Percentiles rank a stretch among this genome's conserved stretches.
These are phyloP conservation scores for Frankliniella intonsa DNA, from an alignment of 2,888 invertebrate species.

Conservation along the genomic window DNA sequence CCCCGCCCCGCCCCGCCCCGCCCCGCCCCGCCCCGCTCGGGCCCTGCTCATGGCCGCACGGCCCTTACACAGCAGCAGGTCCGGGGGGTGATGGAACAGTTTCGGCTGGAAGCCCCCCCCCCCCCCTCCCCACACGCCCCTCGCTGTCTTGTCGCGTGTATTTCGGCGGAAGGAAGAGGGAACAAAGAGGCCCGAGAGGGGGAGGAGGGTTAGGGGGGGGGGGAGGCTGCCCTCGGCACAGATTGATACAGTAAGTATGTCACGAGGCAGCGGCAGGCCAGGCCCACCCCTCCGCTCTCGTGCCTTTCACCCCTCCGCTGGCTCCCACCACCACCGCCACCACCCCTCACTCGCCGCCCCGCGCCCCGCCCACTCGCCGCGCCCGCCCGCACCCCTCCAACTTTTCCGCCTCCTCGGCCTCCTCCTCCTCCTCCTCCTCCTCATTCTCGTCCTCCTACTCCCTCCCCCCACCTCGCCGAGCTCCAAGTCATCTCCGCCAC, in stretches of 20 bases:
- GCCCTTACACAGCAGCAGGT: background rate
- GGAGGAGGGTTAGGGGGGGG: background rate
- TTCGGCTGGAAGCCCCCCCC: background rate
- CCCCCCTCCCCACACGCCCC: background rate
- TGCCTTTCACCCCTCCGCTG: background rate
- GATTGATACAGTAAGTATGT: slow-evolving; percentile 25
- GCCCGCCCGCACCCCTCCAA: background rate
- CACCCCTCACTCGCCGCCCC: background rate
- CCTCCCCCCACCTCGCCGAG: background rate
- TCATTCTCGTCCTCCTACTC: background rate
- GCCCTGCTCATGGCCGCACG: no score
- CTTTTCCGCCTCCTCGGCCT: background rate
- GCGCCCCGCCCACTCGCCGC: background rate
- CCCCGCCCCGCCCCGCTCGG: background rate
- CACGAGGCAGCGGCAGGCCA: background rate
- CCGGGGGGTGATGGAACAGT: background rate
- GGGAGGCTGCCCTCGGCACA: slow-evolving; percentile 6
- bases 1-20: background rate
- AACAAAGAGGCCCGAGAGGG: background rate
- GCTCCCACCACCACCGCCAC: background rate
- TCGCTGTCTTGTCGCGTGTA: background rate
- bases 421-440: background rate
- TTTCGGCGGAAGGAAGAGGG: background rate
- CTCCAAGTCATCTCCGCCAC: background rate
- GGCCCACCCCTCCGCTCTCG: background rate